Percentiles rank a stretch among this genome's conserved stretches.
Evolutionary conservation across 2,113 vertebrate genomes (phyloP).

Genomic region (Passer montanus): DNA sequence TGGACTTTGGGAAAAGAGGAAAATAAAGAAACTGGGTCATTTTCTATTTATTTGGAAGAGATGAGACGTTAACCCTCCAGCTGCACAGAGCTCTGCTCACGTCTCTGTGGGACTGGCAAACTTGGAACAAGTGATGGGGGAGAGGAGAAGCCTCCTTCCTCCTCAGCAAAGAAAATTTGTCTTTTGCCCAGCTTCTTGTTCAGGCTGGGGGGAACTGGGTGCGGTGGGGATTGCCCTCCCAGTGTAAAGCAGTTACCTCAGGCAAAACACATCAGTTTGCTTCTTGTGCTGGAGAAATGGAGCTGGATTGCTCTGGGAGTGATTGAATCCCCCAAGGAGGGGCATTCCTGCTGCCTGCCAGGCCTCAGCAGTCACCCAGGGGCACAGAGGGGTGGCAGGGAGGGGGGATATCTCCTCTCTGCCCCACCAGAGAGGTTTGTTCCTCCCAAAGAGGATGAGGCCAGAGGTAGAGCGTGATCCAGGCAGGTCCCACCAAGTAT

Average conservation of each 20-base stretch:
- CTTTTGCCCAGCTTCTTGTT: background rate
- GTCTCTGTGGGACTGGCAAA: background rate
- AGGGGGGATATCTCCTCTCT: background rate
- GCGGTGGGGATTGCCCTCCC: background rate
- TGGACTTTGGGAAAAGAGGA: conserved; percentile 19
- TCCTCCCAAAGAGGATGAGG: background rate
- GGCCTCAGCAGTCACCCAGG: background rate
- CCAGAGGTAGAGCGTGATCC: background rate
- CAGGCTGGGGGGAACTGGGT: background rate
- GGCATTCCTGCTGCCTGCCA: background rate
- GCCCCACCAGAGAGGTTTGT: background rate
- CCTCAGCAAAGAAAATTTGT: background rate
- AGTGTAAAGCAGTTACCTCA: background rate
- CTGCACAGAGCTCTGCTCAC: background rate
- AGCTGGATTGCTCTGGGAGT: background rate
- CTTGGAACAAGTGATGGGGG: background rate
- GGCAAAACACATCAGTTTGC: background rate
- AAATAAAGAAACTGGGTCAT: conserved; percentile 37
- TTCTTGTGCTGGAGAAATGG: background rate
- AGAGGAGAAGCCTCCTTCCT: background rate
- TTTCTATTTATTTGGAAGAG: conserved; percentile 49
- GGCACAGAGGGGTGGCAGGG: background rate
- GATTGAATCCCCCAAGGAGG: background rate
- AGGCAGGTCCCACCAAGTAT: conserved; percentile 39
- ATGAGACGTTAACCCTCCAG: conserved; percentile 19